Base-by-base conservation (phyloP, 2,113 vertebrate species). In the Ailuropoda melanoleuca region DNA sequence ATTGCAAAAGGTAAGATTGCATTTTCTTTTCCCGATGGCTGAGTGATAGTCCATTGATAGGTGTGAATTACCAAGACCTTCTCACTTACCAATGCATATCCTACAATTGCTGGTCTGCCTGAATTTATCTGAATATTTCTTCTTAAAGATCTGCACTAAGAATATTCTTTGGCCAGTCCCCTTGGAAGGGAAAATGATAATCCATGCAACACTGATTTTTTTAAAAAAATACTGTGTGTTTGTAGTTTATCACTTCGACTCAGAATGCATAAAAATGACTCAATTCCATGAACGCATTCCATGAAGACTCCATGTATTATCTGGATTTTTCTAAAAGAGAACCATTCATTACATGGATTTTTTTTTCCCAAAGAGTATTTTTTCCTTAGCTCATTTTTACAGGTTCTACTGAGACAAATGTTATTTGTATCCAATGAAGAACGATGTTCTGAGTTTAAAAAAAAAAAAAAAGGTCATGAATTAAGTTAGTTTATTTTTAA, bases 401-500 rank as follows among this genome's bases (percentile, higher is more conserved):
- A 95, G 72, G 84, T 96, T 96, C 85, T 88, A 94, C n/a, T 55
- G 90, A 96, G 91, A 98, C 72, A 97, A 96, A 97, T 95, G 92
- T 80, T 97, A 95, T 95, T 97, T 97, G 81, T 93, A 92, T 62
- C 43, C 90, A 97, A 81, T 89, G 66, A 97, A 97, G 96, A 98
- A 98, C 62, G 78, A 97, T 97, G 78, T 81, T 88, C 88, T 96
- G 66, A 83, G 77, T 97, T 97, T 96, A 94, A 95, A 60, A 96
- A 97, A 93, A 93, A 92, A 91, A 94, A 95, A 75, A 96, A 97
- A 92, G 93, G 94, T 97, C 94, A 88, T 97, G 95, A 97, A 98
- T 98, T 98, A 97, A 98, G 95, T 97, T 97, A 90, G 95, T 97
- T 98, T 97, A 92, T 98, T 97, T 98, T 97, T 93, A 85, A 98